These are phyloP conservation scores for Sinelater perroti DNA, from an alignment of 2,888 invertebrate species.

Conservation along the genomic window DNA sequence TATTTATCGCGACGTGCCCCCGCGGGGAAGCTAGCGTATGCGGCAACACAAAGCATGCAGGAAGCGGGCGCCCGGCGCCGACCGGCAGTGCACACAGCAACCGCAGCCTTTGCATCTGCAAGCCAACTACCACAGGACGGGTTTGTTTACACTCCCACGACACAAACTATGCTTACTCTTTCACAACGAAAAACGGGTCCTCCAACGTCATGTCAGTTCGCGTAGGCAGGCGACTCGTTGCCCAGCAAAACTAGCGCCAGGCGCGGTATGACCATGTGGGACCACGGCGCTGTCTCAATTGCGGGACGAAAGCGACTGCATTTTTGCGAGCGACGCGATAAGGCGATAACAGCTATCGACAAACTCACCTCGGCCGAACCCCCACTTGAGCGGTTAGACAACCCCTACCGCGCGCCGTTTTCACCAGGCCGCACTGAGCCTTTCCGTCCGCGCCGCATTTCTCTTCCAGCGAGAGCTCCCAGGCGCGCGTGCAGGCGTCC, in stretches of 20 bases:
- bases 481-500: neutral
- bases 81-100: too few species aligned
- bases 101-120: neutral
- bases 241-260: slow-evolving; percentile 48
- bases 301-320: slow-evolving; percentile 31
- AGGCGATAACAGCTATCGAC: slow-evolving; percentile 38
- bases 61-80: too few species aligned
- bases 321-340: slow-evolving; percentile 33
- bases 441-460: too few species aligned
- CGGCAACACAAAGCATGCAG: too few species aligned
- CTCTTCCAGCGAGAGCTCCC: too few species aligned
- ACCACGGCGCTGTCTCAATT: slow-evolving; percentile 35
- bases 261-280: slow-evolving; percentile 50
- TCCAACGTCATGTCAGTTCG: slow-evolving; percentile 92
- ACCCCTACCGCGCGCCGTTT: slow-evolving; percentile 9
- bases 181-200: slow-evolving; percentile 98
- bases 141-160: slow-evolving; percentile 25
- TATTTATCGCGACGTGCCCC: too few species aligned
- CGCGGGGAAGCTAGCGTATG: too few species aligned
- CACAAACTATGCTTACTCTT: slow-evolving; percentile 82
- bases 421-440: too few species aligned
- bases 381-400: slow-evolving; percentile 22
- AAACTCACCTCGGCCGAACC: slow-evolving; percentile 37
- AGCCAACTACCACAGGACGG: slow-evolving; percentile 14
- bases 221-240: slow-evolving; percentile 47